Base-by-base conservation (phyloP, 1,140 invertebrate genomes). In the Macrocentrus cingulum region DNA sequence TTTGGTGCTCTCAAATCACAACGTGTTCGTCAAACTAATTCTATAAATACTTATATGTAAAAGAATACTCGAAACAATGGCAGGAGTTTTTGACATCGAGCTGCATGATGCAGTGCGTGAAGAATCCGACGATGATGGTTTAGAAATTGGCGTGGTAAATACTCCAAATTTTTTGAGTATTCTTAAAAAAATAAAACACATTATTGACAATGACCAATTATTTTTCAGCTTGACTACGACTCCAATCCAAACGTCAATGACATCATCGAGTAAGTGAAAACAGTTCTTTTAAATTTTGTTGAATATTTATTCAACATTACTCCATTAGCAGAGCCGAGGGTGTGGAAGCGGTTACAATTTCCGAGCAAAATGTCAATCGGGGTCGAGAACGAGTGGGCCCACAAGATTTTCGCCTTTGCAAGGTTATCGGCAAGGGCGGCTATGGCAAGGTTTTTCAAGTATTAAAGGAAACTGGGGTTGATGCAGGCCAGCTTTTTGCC, bases 361-460 rank as follows among this genome's bases (percentile, higher is more conserved):
- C 86, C 25, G 92, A 95, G 74, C 88, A 91, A 66, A 94, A 87
- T 82, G 93, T 95, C 1, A 95, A 95, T 79, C 87, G 88, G 41
- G 90, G 90, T 16, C 83, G 83, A 63, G 84, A 90, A 67, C 90
- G 92, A 76, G 86, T 89, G 56, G 91, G 93, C 5, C 90, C 91
- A 25, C 85, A 91, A 74, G 94, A 99, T 82, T 99, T 99, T 84
- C 91, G 97, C 78, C 79, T 99, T 37, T 84, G 94, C 42, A 97
- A 94, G 81, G 96, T 99, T 52, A 85, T 99, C 32, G 97, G 97
- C 5, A 98, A 97, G 87, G 97, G 97, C 63, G 97, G 97, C 34
- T 99, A 99, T 86, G 97, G 97, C 69, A 99, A 99, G 84, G 97
- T 98, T 48, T 92, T 92, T 76, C 91, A 94, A 84, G 97, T 99